Base-by-base conservation (phyloP, 2,888 invertebrate species). In the Mantis religiosa region DNA sequence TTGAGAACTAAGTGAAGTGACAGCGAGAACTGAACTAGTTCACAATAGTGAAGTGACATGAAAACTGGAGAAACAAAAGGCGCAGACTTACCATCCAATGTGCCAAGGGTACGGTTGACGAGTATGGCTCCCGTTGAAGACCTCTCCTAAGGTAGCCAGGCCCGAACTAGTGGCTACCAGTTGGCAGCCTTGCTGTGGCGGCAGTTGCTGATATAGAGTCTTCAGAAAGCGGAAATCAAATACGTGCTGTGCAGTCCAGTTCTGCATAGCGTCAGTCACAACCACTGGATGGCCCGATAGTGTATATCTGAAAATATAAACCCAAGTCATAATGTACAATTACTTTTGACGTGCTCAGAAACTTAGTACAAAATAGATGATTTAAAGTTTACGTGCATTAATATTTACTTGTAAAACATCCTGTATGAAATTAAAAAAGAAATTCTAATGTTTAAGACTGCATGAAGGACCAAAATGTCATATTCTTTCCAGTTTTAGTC, bases 141-240 rank as follows among this genome's bases (percentile, higher is more conserved):
- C 94, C 89, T 95, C 93, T 3, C 91, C 91, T 41, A 95, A 91
- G 90, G 91, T 93, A 20, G 91, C 90, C 90, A 94, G 94, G 89
- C 93, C 92, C 0, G 94, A 94, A n/a, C 30, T 85, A 1, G 89
- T 82, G 28, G 89, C 85, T 14, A 47, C 34, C 15, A 86, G 86
- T 25, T 85, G 85, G 47, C 85, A 85, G 28, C 85, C 81, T 25
- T 85, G 71, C 28, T 85, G 82, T 47, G 82, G 89, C n/a, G 85
- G 89, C 82, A 89, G 30, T 83, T 89, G 89, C 34, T 87, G 82
- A 91, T 94, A 94, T 82, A 92, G 91, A 41, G 91, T 92, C 91
- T 93, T 93, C 91, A 95, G 94, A 91, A 94, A 94, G 30, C 93
- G 92, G 91, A 94, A 94, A 89, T 92, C 93, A 91, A 94, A 94